Percentiles rank a stretch among this genome's conserved stretches.
Evolutionary conservation across 1,140 invertebrate species (phyloP).

Genomic region (Oppia nitens): DNA sequence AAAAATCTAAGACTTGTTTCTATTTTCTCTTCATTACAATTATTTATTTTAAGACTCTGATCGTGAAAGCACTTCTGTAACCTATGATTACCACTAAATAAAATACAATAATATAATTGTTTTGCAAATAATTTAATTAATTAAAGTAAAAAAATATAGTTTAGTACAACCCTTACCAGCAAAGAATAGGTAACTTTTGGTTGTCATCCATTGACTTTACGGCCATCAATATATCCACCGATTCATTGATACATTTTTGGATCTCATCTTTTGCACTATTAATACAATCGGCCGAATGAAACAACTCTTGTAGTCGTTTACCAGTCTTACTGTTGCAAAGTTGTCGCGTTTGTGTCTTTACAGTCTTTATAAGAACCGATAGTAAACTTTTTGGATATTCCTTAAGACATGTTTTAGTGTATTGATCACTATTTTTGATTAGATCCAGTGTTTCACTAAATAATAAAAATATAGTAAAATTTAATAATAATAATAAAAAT

Average conservation of each 20-base stretch:
- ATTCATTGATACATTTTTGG: neutral
- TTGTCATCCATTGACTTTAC: neutral
- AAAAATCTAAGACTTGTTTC: neutral
- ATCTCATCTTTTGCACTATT: neutral
- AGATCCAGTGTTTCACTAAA: neutral
- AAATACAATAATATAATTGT: no score
- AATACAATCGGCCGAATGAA: neutral
- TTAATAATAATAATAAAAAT: neutral
- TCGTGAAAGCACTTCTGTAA: neutral
- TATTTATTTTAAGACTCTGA: neutral
- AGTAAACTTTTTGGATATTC: neutral
- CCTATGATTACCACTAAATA: neutral
- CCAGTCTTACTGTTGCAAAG: neutral
- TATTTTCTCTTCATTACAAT: neutral
- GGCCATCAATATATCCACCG: neutral
- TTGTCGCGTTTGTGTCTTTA: neutral
- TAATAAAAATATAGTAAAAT: neutral
- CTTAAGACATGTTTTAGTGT: neutral
- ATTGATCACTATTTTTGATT: neutral
- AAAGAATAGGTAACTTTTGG: neutral
- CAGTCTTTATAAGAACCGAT: neutral
- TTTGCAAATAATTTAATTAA: neutral
- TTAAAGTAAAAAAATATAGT: neutral
- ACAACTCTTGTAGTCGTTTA: neutral
- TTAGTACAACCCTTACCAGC: neutral